Evolutionary conservation across 2,888 invertebrate species (phyloP).

Genomic region (Autographa pulchrina): DNA sequence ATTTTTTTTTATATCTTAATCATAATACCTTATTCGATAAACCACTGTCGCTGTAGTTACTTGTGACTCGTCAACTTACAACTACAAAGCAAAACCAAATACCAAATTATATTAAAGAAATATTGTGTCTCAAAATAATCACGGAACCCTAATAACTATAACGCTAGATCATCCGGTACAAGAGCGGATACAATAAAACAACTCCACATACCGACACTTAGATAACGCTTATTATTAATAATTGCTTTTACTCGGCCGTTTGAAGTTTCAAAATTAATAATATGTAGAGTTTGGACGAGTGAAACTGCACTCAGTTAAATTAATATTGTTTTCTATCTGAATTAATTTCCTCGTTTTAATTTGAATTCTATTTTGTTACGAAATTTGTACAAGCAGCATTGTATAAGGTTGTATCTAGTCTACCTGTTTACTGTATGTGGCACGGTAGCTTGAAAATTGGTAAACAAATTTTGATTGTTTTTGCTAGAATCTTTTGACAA

Average conservation of each 20-base stretch:
- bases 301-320: neutral
- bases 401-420: neutral
- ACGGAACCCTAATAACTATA: constrained; percentile 54
- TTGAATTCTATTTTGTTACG: neutral
- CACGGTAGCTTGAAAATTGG: too few species aligned
- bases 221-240: constrained; percentile 62
- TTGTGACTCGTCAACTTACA: too few species aligned
- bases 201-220: constrained; percentile 58
- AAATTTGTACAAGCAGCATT: neutral
- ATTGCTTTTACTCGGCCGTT: constrained; percentile 56
- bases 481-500: too few species aligned
- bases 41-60: too few species aligned
- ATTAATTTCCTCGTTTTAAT: constrained; percentile 1
- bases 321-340: neutral
- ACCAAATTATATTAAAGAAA: too few species aligned
- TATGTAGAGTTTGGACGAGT: constrained; percentile 21
- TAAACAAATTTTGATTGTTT: too few species aligned
- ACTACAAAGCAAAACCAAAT: too few species aligned
- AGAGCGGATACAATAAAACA: constrained; percentile 63
- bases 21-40: too few species aligned
- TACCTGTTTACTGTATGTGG: too few species aligned
- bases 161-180: constrained; percentile 59
- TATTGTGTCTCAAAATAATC: neutral
- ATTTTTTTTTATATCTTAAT: too few species aligned
- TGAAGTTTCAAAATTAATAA: constrained; percentile 54